Conservation (phyloP, 2,797 vertebrate genomes). For the Enteromius afrohamiltoni region DNA sequence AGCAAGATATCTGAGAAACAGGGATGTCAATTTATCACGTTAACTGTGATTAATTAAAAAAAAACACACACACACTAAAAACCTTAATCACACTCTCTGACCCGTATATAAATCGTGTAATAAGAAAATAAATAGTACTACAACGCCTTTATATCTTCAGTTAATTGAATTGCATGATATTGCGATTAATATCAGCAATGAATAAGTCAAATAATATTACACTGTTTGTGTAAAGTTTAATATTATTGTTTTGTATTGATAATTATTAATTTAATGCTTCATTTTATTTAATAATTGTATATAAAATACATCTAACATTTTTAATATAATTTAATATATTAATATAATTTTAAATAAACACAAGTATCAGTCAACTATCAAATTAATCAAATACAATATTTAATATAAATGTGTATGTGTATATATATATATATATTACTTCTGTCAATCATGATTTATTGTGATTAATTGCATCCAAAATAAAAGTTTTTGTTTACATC, state of each 20-base stretch:
- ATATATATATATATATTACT: no score
- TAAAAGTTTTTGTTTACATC: no score
- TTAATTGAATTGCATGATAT: background rate
- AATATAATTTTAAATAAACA: background rate
- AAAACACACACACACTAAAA: background rate
- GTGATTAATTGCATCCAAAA: no score
- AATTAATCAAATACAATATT: background rate
- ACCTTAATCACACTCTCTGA: background rate
- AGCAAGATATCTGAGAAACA: constrained; percentile 42
- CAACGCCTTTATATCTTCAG: background rate
- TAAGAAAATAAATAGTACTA: background rate
- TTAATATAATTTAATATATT: background rate
- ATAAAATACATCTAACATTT: background rate
- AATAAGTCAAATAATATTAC: background rate
- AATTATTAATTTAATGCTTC: background rate
- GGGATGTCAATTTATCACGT: background rate
- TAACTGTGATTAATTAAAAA: constrained; percentile 27
- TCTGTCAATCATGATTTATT: no score
- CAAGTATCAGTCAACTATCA: no score
- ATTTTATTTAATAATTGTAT: background rate
- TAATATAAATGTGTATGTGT: background rate
- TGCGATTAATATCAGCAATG: background rate
- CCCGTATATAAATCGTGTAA: background rate
- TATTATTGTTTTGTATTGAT: background rate
- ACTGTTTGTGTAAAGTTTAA: background rate